Conservation (phyloP, 2,888 invertebrate species). For the Eudemis profundana region DNA sequence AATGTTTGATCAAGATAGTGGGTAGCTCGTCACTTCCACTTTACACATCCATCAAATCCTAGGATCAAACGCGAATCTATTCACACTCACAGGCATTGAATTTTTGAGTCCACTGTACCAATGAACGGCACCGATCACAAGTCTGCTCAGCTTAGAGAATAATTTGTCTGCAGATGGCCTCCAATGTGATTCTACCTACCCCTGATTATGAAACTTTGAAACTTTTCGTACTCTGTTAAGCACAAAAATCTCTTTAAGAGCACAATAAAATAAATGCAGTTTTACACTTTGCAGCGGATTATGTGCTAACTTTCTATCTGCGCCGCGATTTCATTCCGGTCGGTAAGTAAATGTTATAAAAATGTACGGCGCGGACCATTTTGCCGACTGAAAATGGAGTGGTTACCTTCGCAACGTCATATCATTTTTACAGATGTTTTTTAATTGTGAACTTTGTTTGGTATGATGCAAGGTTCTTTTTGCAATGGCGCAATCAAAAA, state of each 20-base stretch:
- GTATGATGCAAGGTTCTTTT: neutral
- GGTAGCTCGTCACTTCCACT: no score
- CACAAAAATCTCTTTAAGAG: slow-evolving; percentile 19
- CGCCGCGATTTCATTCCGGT: slow-evolving; percentile 39
- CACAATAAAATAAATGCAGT: slow-evolving; percentile 37
- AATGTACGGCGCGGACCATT: slow-evolving; percentile 36
- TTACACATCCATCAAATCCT: no score
- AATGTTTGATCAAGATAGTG: no score
- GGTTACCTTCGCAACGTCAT: slow-evolving; percentile 2
- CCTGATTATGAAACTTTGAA: neutral
- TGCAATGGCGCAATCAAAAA: neutral
- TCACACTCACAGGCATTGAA: no score
- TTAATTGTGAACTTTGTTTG: slow-evolving; percentile 1
- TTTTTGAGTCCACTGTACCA: no score
- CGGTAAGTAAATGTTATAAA: slow-evolving; percentile 44
- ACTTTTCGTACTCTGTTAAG: slow-evolving; percentile 8
- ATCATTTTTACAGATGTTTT: neutral
- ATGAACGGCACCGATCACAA: no score
- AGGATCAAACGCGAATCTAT: no score
- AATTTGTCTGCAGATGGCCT: no score
- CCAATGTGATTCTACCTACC: no score
- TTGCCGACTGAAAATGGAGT: slow-evolving; percentile 28
- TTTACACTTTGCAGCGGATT: slow-evolving; percentile 34
- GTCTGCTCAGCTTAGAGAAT: no score
- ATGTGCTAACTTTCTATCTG: slow-evolving; percentile 39